Percentiles rank a stretch among this genome's conserved stretches.
Conservation (phyloP, 2,113 vertebrate species). For the Patagioenas fasciata region DNA sequence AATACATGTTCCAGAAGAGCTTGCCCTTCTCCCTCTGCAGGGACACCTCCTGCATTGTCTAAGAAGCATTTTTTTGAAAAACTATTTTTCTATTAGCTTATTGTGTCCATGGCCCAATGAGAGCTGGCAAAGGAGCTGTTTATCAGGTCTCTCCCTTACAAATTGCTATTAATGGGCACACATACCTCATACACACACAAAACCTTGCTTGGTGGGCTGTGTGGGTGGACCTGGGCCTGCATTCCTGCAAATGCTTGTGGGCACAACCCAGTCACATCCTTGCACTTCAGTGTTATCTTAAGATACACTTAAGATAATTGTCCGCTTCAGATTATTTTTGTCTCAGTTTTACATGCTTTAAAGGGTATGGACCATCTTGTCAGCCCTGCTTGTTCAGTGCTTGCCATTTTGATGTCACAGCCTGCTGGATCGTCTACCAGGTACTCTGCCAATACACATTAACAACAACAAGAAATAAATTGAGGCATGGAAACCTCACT, state of each 20-base stretch:
- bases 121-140: neutral
- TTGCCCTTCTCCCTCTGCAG: neutral
- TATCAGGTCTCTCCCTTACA: neutral
- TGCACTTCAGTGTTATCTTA: neutral
- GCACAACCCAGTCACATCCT: neutral
- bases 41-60: neutral
- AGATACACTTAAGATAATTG: neutral
- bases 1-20: neutral
- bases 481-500: neutral
- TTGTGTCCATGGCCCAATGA: neutral
- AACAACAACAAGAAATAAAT: neutral
- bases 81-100: neutral
- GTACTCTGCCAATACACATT: neutral
- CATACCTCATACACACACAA: neutral
- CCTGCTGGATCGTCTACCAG: neutral
- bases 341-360: neutral
- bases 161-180: constrained; percentile 4
- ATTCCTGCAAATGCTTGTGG: constrained; percentile 1
- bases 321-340: neutral
- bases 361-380: neutral
- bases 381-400: neutral
- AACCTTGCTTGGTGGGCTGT: neutral
- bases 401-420: neutral
- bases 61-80: neutral
- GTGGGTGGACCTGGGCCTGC: neutral